Conservation (phyloP, 2,113 vertebrate genomes). For the Bos indicus region DNA sequence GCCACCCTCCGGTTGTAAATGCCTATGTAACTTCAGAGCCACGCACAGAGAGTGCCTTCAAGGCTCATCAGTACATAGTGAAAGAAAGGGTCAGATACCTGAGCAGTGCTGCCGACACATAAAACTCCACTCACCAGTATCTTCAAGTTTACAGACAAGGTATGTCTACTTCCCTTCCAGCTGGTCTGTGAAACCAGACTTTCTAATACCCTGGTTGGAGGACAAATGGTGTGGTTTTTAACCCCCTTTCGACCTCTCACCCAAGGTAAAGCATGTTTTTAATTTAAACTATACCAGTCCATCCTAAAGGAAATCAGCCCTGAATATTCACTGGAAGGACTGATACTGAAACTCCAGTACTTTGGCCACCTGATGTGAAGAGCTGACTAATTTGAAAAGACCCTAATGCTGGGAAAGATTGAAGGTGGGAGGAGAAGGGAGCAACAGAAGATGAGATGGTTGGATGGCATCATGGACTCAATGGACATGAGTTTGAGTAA, state of each 20-base stretch:
- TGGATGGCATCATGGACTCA: background rate
- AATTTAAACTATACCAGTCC: background rate
- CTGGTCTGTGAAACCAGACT: background rate
- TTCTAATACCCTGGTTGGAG: background rate
- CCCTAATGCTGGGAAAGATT: background rate
- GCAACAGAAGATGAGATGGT: background rate
- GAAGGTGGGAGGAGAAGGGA: background rate
- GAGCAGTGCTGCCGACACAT: background rate
- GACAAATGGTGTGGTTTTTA: background rate
- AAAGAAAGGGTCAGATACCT: background rate
- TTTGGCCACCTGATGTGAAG: background rate
- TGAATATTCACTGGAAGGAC: background rate
- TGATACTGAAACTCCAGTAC: background rate
- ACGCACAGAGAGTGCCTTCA: rapidly evolving
- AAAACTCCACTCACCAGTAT: background rate
- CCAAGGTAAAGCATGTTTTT: background rate
- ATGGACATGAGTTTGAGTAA: background rate
- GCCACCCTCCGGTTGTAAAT: background rate
- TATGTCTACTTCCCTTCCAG: no score
- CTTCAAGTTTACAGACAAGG: background rate
- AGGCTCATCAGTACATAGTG: background rate
- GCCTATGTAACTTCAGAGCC: background rate
- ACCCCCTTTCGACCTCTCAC: background rate
- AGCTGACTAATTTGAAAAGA: background rate
- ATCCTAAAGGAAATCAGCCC: background rate